Evolutionary conservation across 2,113 vertebrate species (phyloP).

Genomic region (Tachycineta bicolor): DNA sequence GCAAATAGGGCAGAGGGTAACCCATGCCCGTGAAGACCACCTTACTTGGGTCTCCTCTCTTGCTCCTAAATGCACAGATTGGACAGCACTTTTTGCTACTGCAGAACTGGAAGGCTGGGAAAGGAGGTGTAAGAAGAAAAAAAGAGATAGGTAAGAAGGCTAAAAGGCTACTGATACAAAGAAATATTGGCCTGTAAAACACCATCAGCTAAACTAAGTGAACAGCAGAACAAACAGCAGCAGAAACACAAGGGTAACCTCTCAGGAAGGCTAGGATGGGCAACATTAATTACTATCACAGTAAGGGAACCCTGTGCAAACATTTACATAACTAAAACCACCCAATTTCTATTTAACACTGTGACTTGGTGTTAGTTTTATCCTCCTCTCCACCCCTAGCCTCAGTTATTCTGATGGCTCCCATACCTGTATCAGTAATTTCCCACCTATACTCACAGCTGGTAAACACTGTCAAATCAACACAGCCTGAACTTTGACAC

Average conservation of each 20-base stretch:
- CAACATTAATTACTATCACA: fast-evolving
- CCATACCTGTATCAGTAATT: background rate
- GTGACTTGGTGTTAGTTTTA: background rate
- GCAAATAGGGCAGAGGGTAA: background rate
- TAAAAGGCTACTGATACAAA: background rate
- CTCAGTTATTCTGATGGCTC: background rate
- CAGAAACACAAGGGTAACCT: background rate
- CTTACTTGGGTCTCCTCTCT: background rate
- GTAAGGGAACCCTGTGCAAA: background rate
- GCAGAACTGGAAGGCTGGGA: background rate
- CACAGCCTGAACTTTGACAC: background rate
- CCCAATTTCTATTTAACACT: background rate
- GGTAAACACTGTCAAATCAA: background rate
- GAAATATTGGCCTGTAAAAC: background rate
- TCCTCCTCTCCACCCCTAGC: background rate
- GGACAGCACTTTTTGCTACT: background rate
- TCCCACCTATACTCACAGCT: background rate
- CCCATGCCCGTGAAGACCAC: background rate
- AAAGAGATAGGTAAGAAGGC: background rate
- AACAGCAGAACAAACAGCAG: background rate
- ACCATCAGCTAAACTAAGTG: background rate
- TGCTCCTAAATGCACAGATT: background rate
- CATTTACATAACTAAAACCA: background rate
- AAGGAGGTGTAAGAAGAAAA: background rate
- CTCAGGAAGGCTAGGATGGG: background rate